These are phyloP conservation scores for Apantesis nais DNA, from an alignment of 2,888 invertebrate species.

Conservation along the genomic window DNA sequence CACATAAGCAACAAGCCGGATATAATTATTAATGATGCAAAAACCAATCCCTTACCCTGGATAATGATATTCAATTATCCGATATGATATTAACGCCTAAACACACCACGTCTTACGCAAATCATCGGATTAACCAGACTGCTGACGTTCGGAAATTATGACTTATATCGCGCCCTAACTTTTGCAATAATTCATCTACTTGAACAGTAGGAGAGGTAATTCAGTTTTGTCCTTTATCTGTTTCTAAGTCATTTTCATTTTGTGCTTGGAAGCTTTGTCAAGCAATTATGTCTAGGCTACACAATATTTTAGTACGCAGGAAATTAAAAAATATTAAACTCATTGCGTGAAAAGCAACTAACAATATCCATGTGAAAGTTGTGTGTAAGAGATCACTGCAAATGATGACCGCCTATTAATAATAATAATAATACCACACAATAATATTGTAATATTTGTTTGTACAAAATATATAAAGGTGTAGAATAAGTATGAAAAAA, in stretches of 20 bases:
- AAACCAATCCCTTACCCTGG: slow-evolving; percentile 36
- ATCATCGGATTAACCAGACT: slow-evolving; percentile 41
- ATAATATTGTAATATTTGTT: too few species aligned
- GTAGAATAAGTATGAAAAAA: too few species aligned
- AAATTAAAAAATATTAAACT: neutral
- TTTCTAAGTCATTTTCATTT: slow-evolving; percentile 20
- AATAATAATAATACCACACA: too few species aligned
- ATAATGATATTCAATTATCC: slow-evolving; percentile 43
- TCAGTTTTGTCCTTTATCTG: slow-evolving; percentile 34
- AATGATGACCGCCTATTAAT: too few species aligned
- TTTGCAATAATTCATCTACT: slow-evolving; percentile 47
- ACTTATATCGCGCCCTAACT: slow-evolving; percentile 42
- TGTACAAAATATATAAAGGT: too few species aligned
- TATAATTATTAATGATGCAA: slow-evolving; percentile 39
- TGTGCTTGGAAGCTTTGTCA: neutral
- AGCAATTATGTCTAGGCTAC: neutral
- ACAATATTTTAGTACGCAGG: neutral
- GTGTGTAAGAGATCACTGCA: too few species aligned
- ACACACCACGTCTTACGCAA: slow-evolving; percentile 43
- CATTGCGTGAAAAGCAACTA: too few species aligned
- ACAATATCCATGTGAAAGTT: too few species aligned
- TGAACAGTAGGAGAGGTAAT: slow-evolving; percentile 36
- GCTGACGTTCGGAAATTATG: slow-evolving; percentile 29
- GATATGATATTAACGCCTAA: slow-evolving; percentile 44
- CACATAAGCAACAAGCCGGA: slow-evolving; percentile 28